A percentile compares a stretch with the other conserved stretches of the same genome.
Conservation (phyloP, 2,797 vertebrate genomes). For the Mormyrus hasselquistii region DNA sequence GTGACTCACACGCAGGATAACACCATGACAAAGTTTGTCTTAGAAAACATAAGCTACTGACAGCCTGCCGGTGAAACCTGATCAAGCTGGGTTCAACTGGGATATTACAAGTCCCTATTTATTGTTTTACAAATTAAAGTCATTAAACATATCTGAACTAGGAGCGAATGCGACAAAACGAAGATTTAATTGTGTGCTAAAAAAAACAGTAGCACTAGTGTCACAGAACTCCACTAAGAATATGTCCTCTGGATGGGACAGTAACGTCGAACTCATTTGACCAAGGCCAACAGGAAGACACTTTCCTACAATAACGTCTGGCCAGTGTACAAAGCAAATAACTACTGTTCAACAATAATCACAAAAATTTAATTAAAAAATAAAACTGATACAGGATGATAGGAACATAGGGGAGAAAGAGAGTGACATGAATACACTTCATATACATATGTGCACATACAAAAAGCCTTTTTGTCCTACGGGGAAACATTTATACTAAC, state of each 20-base stretch:
- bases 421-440: neutral
- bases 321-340: neutral
- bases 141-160: neutral
- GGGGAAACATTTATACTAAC: neutral
- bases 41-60: neutral
- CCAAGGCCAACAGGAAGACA: neutral
- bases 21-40: neutral
- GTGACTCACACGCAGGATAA: neutral
- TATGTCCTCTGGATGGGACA: neutral
- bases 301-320: neutral
- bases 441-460: neutral
- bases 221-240: neutral
- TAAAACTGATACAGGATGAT: neutral
- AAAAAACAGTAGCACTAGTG: neutral
- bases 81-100: neutral
- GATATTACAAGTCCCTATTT: neutral
- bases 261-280: neutral
- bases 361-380: neutral
- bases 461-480: neutral
- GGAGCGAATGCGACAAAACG: neutral
- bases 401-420: neutral
- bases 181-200: neutral
- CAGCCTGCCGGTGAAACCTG: neutral
- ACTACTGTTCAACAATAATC: neutral
- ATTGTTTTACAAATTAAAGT: neutral